Evolutionary conservation across 2,113 vertebrate species (phyloP), one percentile per base, ranked within the genome.

Genomic region (Upupa epops): DNA sequence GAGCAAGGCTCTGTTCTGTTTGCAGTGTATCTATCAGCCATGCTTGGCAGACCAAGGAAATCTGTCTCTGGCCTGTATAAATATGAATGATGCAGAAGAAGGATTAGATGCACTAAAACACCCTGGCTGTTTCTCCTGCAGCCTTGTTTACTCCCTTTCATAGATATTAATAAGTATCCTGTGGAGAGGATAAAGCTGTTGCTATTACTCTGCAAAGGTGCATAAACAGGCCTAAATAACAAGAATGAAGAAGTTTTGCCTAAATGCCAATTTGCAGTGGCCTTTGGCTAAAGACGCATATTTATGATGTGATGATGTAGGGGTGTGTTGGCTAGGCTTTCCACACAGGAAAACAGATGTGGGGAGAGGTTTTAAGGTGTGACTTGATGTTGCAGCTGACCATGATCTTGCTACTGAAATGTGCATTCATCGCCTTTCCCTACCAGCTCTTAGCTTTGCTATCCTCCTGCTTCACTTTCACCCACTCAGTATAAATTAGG

Each of bases 21-120:
- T 64, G 61, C 69, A 65, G 61, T 60, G 29, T 29, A 28, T 90
- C 8, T 20, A 42, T 88, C 83, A 84, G 86, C 86, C 56, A 32
- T 56, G 80, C 83, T 82, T 92, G 83, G 86, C 70, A 90, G 63
- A 83, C 89, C 91, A 90, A 71, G 83, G 48, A 88, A 78, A 92
- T 86, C 52, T 0, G 52, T 90, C 40, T 45, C 45, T 79, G 73
- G 40, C 36, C 88, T 51, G 54, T 69, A 36, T 72, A 92, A 96
- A 81, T 68, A 90, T 78, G 73, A 88, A 86, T 84, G 70, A 92
- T 92, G 58, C 58, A 69, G 81, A 90, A 82, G 65, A 25, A 86
- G 65, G 36, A 61, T 86, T 94, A 86, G 58, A 56, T 4, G 32
- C 31, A 51, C 40, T 86, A 61, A 93, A 92, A 92, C 14, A 69